Evolutionary conservation across 2,797 vertebrate genomes (phyloP).

Genomic region (Myioborus miniatus): DNA sequence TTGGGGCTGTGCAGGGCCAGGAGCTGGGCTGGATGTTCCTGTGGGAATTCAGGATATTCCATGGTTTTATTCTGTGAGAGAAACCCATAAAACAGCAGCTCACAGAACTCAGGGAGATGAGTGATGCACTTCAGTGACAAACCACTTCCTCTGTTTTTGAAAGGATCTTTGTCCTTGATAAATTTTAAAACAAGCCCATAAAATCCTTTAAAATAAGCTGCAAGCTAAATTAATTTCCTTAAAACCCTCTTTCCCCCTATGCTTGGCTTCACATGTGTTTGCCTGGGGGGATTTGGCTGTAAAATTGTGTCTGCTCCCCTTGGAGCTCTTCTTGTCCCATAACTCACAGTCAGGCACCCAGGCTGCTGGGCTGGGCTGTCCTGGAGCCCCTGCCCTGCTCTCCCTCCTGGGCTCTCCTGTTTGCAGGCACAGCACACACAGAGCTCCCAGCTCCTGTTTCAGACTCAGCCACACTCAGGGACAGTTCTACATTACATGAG

Average conservation of each 20-base stretch:
- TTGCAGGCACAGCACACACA: not conserved
- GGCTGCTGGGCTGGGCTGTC: not conserved
- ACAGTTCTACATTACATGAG: not conserved
- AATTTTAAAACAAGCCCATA: not conserved
- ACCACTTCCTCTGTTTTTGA: not conserved
- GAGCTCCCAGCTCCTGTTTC: not conserved
- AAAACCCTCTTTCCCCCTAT: not conserved
- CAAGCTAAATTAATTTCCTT: not conserved
- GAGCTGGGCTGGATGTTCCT: not conserved
- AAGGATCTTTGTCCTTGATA: not conserved
- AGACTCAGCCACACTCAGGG: not conserved
- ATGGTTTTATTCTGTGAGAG: not conserved
- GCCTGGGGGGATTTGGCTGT: not conserved
- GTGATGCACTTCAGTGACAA: not conserved
- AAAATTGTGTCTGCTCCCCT: not conserved
- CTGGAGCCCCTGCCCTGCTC: not conserved
- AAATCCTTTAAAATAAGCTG: not conserved
- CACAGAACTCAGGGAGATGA: not conserved
- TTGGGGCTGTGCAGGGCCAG: not conserved
- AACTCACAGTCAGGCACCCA: not conserved
- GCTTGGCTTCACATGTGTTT: not conserved
- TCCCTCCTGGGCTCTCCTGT: accelerated
- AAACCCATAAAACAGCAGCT: not conserved
- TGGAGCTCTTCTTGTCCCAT: not conserved
- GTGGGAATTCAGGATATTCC: not conserved